A percentile compares a stretch with the other conserved stretches of the same genome.
phyloP scores from a whole-genome alignment of 2,888 invertebrate genomes.

The Synergus umbraculus region DNA sequence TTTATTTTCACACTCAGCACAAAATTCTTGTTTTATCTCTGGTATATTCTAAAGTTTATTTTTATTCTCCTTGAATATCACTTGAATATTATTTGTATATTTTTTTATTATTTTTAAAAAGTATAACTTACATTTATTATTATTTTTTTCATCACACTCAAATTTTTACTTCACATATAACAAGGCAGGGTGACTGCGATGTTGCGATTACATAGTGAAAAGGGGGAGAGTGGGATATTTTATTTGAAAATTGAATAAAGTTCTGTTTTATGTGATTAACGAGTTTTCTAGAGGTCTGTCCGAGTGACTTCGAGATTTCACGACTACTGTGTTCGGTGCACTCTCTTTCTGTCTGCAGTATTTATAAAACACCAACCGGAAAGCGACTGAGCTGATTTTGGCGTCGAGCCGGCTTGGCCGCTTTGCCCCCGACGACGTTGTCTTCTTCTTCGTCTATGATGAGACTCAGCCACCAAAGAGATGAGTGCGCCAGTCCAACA shows the following conservation, averaged over 20 bases:
- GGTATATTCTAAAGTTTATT: neutral
- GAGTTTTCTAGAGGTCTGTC: neutral
- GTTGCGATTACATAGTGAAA: neutral
- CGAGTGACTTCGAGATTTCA: constrained; percentile 9
- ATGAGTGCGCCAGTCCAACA: constrained; percentile 31
- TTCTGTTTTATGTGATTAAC: neutral
- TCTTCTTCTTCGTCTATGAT: constrained; percentile 5
- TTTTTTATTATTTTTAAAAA: neutral
- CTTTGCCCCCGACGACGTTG: constrained; percentile 46
- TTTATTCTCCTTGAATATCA: neutral
- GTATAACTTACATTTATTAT: constrained; percentile 32
- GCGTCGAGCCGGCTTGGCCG: constrained; percentile 74
- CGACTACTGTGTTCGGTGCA: constrained; percentile 54
- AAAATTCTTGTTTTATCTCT: neutral
- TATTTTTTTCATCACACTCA: constrained; percentile 20
- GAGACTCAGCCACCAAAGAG: constrained; percentile 23
- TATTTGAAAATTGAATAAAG: neutral
- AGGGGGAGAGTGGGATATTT: neutral
- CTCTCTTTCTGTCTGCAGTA: constrained; percentile 73
- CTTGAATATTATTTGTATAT: neutral
- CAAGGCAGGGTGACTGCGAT: neutral
- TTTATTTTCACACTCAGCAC: no score
- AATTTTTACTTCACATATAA: neutral
- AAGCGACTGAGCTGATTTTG: constrained; percentile 76
- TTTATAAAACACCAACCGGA: constrained; percentile 77